Evolutionary conservation across 2,113 vertebrate genomes (phyloP), one percentile per base, ranked within the genome.

Genomic region (Oreochromis spilurus): DNA sequence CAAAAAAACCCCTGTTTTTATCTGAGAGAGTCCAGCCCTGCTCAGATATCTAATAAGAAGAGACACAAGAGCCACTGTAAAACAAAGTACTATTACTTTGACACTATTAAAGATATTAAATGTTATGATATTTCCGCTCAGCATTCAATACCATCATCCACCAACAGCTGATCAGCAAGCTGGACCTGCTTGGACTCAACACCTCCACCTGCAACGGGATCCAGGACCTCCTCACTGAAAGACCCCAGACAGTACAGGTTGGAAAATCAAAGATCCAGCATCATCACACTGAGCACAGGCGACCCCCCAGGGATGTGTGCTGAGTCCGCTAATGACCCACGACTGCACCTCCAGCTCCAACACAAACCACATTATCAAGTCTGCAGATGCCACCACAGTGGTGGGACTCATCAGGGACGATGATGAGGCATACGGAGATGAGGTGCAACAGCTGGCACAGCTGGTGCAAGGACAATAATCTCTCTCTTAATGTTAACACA

Each of bases 1-100:
- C 24, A 16, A 70, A 24, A 21, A 34, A 65, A 16, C 0, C 0
- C 2, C 2, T 3, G 34, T 65, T 72, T 72, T 72, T 38, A 26
- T 45, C 65, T 45, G 38, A 26, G 38, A 72, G 65, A 5, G 8
- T 72, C 65, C 65, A 70, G 65, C 21, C 65, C 65, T 72, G 65
- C 65, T 72, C 1, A 70, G 31, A 65, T 38, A 12, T 65, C 60
- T 65, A 65, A 38, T 65, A 65, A 38, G 31, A 38, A 65, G 60
- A 65, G 31, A 65, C 34, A 65, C n/a, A 38, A 65, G 12, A 38
- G 19, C 10, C 60, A 65, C 60, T 65, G 60, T 38, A 75, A 75
- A 50, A 75, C 26, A 17, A 38, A 75, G 43, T 29, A 48, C 9
- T 19, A 31, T 31, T 19, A 75, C 43, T 75, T 50, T 31, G 10